These are phyloP conservation scores for Tenthredo notha DNA, from an alignment of 2,888 invertebrate genomes.

Conservation along the genomic window DNA sequence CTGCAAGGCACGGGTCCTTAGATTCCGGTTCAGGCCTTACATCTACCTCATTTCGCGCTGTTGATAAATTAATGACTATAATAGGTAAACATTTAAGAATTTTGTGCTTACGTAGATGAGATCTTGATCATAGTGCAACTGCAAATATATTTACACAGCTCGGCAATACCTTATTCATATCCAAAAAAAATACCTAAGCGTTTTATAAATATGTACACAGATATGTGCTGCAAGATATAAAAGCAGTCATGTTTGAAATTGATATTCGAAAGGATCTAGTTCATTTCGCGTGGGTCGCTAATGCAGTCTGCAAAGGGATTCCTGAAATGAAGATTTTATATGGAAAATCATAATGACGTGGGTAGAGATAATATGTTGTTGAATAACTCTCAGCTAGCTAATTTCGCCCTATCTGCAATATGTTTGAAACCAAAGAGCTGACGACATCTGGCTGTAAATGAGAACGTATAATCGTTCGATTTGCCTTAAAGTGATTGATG, in stretches of 20 bases:
- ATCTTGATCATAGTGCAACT: not conserved
- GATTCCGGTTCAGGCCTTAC: slow-evolving; percentile 70
- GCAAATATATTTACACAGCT: slow-evolving; percentile 24
- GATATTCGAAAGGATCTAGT: not conserved
- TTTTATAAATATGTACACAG: not conserved
- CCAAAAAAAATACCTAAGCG: not conserved
- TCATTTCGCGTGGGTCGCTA: not conserved
- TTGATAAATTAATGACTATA: slow-evolving; percentile 33
- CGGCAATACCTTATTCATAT: not conserved
- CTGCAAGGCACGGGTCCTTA: slow-evolving; percentile 81
- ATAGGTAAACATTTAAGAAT: not conserved
- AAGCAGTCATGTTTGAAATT: not conserved
- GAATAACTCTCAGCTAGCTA: not conserved
- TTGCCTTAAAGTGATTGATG: not conserved
- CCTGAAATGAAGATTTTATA: not conserved
- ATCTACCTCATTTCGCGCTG: slow-evolving; percentile 76
- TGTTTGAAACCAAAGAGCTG: not conserved
- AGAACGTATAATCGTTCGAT: not conserved
- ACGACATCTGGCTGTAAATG: not conserved
- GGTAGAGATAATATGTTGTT: not conserved
- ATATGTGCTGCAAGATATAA: not conserved
- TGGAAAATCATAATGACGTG: not conserved
- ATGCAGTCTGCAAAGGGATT: not conserved
- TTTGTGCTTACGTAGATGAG: not conserved
- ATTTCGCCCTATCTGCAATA: not conserved